Percentiles rank a stretch among this genome's conserved stretches.
phyloP scores from a whole-genome alignment of 2,888 invertebrate genomes.

The Ophion ventricosus region DNA sequence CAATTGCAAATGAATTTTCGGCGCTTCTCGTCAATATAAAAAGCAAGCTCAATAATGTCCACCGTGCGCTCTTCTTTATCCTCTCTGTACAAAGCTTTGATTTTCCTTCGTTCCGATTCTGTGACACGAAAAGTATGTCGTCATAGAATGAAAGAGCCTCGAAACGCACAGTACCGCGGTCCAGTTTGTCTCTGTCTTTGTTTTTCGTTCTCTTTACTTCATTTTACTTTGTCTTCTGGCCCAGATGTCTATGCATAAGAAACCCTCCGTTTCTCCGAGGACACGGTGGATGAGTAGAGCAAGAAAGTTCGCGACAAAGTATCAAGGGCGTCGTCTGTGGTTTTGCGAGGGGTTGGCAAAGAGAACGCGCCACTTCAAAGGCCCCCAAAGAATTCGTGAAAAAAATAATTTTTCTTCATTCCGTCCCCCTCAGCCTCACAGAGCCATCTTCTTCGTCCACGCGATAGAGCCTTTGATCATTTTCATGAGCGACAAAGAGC shows the following conservation, averaged over 20 bases:
- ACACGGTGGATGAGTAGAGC: slow-evolving; percentile 38
- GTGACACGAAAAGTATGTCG: not conserved
- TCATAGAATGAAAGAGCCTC: not conserved
- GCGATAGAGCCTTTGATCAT: too few species aligned
- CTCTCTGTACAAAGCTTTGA: not conserved
- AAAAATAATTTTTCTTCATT: slow-evolving; percentile 5
- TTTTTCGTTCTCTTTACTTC: slow-evolving; percentile 6
- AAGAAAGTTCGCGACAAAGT: slow-evolving; percentile 41
- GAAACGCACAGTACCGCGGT: slow-evolving; percentile 10
- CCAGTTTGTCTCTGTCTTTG: not conserved
- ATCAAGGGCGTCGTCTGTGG: slow-evolving; percentile 37
- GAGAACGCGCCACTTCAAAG: slow-evolving; percentile 20
- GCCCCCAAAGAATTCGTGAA: slow-evolving; percentile 14
- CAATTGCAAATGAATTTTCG: too few species aligned
- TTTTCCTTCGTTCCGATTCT: slow-evolving; percentile 15
- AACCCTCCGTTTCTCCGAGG: slow-evolving; percentile 10
- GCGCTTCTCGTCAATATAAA: not conserved
- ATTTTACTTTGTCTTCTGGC: slow-evolving; percentile 13
- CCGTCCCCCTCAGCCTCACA: too few species aligned
- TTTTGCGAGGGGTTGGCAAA: slow-evolving; percentile 8
- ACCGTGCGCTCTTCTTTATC: too few species aligned
- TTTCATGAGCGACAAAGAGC: not conserved
- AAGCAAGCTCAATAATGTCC: not conserved
- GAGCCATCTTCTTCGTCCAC: too few species aligned
- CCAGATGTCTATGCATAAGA: slow-evolving; percentile 5